A percentile compares a stretch with the other conserved stretches of the same genome.
Evolutionary conservation across 2,888 invertebrate genomes (phyloP).

Genomic region (Drosophila neutralis): DNA sequence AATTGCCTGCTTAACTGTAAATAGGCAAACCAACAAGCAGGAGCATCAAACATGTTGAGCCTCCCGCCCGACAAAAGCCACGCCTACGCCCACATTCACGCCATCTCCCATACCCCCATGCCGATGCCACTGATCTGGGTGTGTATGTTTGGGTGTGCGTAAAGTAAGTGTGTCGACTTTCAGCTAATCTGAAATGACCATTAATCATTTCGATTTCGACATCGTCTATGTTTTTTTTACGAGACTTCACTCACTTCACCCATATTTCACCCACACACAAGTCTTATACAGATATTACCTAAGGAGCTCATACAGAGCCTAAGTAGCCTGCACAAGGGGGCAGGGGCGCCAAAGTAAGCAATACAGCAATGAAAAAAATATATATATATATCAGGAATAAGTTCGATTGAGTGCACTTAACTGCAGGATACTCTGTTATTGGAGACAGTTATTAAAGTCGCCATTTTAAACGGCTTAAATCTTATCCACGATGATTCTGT

Average conservation of each 20-base stretch:
- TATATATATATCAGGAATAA: not conserved
- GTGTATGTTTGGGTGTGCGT: slow-evolving; percentile 6
- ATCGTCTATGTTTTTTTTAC: slow-evolving; percentile 43
- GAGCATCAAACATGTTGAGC: slow-evolving; percentile 58
- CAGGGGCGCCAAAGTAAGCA: slow-evolving; percentile 2
- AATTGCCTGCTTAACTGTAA: slow-evolving; percentile 81
- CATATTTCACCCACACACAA: slow-evolving; percentile 5
- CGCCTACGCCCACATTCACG: slow-evolving; percentile 12
- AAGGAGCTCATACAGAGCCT: slow-evolving; percentile 16
- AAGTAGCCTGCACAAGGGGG: slow-evolving; percentile 1
- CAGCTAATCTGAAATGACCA: slow-evolving; percentile 77
- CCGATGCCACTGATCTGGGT: not conserved
- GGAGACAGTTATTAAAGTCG: not conserved
- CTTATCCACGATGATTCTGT: not conserved
- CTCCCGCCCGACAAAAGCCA: slow-evolving; percentile 20
- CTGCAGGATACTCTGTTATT: slow-evolving; percentile 7
- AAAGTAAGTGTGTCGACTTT: slow-evolving; percentile 60
- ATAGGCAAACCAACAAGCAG: slow-evolving; percentile 70
- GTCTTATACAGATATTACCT: slow-evolving; percentile 16
- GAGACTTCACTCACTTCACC: slow-evolving; percentile 10
- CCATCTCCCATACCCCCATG: not conserved
- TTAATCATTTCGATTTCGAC: slow-evolving; percentile 78
- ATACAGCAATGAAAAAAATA: slow-evolving; percentile 6
- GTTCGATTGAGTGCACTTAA: not conserved
- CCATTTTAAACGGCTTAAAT: not conserved